Evolutionary conservation across 2,888 invertebrate species (phyloP).

Genomic region (Cheilosia urbana): DNA sequence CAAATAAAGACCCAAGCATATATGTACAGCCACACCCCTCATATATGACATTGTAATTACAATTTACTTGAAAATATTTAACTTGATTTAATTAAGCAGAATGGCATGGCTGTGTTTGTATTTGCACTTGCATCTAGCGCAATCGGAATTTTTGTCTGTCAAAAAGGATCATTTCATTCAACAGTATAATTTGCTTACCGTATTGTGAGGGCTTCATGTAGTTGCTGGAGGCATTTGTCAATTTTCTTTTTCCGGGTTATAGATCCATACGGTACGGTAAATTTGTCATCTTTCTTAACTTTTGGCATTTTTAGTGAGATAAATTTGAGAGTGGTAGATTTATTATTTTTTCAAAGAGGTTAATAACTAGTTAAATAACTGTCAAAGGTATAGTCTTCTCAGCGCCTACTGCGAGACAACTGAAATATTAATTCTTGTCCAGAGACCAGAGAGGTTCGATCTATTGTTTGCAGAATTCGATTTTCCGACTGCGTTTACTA

Average conservation of each 20-base stretch:
- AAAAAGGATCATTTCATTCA: too few relatives aligned
- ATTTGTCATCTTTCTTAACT: slow-evolving; percentile 1
- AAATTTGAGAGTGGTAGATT: too few relatives aligned
- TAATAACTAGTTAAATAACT: too few relatives aligned
- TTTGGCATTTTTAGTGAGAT: neutral
- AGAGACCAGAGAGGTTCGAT: too few relatives aligned
- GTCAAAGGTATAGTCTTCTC: too few relatives aligned
- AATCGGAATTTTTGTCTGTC: neutral
- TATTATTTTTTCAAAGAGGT: too few relatives aligned
- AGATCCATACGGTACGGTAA: slow-evolving; percentile 39
- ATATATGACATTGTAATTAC: slow-evolving; percentile 5
- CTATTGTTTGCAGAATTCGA: too few relatives aligned
- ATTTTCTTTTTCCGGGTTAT: slow-evolving; percentile 60
- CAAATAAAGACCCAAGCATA: slow-evolving; percentile 19
- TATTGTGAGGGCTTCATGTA: slow-evolving; percentile 15
- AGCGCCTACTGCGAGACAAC: too few relatives aligned
- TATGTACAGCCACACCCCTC: neutral
- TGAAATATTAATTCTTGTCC: too few relatives aligned
- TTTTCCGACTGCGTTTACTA: too few relatives aligned
- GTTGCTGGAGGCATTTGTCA: slow-evolving; percentile 59
- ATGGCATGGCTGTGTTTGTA: neutral
- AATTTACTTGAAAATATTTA: slow-evolving; percentile 25
- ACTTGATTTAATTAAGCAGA: slow-evolving; percentile 34
- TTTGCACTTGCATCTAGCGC: neutral
- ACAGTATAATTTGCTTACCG: slow-evolving; percentile 32